Conservation (phyloP, 2,888 invertebrate genomes). For the Nephrocerus scutellatus region DNA sequence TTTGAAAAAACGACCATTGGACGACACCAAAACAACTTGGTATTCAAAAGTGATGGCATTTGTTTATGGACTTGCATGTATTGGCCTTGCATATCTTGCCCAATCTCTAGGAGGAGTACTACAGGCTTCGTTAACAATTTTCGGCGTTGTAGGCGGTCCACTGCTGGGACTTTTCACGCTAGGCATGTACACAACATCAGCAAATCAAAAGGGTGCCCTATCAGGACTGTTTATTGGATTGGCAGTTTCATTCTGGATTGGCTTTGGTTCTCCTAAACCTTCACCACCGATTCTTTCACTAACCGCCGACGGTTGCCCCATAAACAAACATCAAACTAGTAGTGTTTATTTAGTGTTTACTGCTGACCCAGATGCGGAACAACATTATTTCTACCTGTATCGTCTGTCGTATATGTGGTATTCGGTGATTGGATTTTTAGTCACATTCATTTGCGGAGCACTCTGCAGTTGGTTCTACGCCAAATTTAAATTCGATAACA, state of each 20-base stretch:
- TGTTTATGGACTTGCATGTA: conserved; percentile 65
- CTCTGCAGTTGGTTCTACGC: conserved; percentile 48
- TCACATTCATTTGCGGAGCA: conserved; percentile 51
- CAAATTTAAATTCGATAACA: conserved; percentile 38
- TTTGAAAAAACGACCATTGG: conserved; percentile 40
- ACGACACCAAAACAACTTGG: conserved; percentile 48
- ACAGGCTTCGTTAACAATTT: conserved; percentile 79
- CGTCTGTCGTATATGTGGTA: conserved; percentile 67
- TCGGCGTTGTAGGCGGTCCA: conserved; percentile 83
- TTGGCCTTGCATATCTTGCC: conserved; percentile 76
- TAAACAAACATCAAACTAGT: conserved; percentile 16
- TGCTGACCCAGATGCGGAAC: conserved; percentile 11
- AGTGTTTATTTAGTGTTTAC: conserved; percentile 25
- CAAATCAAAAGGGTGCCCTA: conserved; percentile 67
- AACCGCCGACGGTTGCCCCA: conserved; percentile 53
- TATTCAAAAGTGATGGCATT: conserved; percentile 64
- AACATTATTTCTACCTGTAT: conserved; percentile 39
- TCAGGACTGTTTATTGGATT: conserved; percentile 60
- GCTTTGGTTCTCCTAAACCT: conserved; percentile 74
- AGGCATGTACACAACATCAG: conserved; percentile 72
- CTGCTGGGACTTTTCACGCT: conserved; percentile 77
- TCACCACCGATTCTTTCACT: conserved; percentile 52
- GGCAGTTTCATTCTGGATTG: conserved; percentile 69
- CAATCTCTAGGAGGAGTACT: conserved; percentile 78
- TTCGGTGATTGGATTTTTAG: conserved; percentile 51